A percentile compares a stretch with the other conserved stretches of the same genome.
Evolutionary conservation across 2,888 invertebrate genomes (phyloP).

Genomic region (Asteroscopus sphinx): DNA sequence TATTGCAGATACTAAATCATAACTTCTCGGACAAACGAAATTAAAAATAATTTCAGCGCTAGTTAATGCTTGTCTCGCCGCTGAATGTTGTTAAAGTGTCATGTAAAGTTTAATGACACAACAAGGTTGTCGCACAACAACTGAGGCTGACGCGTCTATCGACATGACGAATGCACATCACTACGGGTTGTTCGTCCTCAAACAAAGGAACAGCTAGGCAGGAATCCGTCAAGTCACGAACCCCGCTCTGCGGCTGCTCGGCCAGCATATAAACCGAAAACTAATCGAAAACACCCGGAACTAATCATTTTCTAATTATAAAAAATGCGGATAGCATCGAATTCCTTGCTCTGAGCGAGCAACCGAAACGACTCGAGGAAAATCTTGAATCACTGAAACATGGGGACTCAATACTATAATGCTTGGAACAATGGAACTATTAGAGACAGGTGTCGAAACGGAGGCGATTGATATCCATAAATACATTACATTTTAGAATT

Average conservation of each 20-base stretch:
- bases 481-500: constrained; percentile 52
- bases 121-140: constrained; percentile 50
- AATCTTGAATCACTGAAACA: constrained; percentile 58
- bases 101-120: constrained; percentile 51
- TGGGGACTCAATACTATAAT: constrained; percentile 50
- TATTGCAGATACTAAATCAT: constrained; percentile 24
- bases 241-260: constrained; percentile 61
- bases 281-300: constrained; percentile 87
- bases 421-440: constrained; percentile 56
- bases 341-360: constrained; percentile 68
- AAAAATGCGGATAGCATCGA: constrained; percentile 77
- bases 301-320: constrained; percentile 85
- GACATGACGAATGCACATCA: constrained; percentile 61
- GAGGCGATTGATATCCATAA: constrained; percentile 47
- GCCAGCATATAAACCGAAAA: constrained; percentile 77
- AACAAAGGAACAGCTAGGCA: constrained; percentile 78
- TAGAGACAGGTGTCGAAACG: constrained; percentile 57
- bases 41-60: constrained; percentile 24
- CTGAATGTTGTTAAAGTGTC: constrained; percentile 40
- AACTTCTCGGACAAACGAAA: constrained; percentile 16
- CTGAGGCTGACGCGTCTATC: constrained; percentile 44
- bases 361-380: constrained; percentile 66
- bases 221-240: constrained; percentile 86
- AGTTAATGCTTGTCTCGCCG: constrained; percentile 25
- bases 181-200: constrained; percentile 70